Base-by-base conservation (phyloP, 2,113 vertebrate genomes). In the Dasyprocta punctata region DNA sequence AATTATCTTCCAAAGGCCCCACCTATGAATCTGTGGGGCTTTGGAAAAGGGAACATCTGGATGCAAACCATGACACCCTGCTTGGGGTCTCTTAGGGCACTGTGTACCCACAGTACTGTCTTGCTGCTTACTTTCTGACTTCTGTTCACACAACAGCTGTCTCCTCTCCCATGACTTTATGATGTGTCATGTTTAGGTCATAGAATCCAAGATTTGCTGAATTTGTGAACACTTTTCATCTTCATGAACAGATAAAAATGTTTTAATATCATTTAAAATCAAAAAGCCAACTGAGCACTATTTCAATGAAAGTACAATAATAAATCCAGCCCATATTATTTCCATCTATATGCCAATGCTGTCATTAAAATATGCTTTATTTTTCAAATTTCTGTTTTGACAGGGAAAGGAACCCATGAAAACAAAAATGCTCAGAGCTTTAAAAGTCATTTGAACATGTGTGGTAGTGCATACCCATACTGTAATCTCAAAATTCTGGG, bases 21-120 rank as follows among this genome's bases (percentile, higher is more conserved):
- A 65, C 61, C 61, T 65, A 33, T 36, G 63, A 33, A 33, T 65
- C 30, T 14, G 13, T 6, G 5, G 63, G 63, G 30, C 5, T 14
- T 33, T 36, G 63, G 13, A 30, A 65, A 13, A 65, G 63, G 63
- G 13, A 30, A 28, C 65, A 67, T n/a, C 65, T 67, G 65, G 16
- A 67, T 16, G 19, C 14, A 67, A 67, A 67, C 65, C 16, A 36
- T 36, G 22, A 24, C n/a, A 16, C 73, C 36, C 24, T 2, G 4
- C 78, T 41, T 1, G 33, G 19, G 14, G 11, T 26, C 73, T 54
- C 84, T 20, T 14, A 60, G 47, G 16, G 7, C 11, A 26, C 41
- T 0, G 1, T 33, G 47, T 10, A 14, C 7, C 5, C 36, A 0
- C 6, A 7, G 44, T 0, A 0, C 12, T 26, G 3, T 24, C 33